Base-by-base conservation (phyloP, 2,888 invertebrate genomes). In the Drosophila formosana region DNA sequence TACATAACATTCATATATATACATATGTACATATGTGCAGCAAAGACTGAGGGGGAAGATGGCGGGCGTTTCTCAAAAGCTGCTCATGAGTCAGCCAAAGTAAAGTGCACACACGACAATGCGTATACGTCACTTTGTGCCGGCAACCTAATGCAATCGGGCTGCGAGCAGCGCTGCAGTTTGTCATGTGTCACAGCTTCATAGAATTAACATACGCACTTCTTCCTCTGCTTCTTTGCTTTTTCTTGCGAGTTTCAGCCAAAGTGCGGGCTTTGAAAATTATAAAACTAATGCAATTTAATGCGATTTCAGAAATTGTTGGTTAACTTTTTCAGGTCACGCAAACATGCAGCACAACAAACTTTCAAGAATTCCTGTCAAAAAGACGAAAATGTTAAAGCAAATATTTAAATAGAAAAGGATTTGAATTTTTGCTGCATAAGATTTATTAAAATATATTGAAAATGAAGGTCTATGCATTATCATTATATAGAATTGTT, bases 51-150 rank as follows among this genome's bases (percentile, higher is more conserved):
- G 37, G 34, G 4, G 4, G 23, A n/a, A 1, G 13, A 13, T 32
- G 37, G 11, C 7, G 18, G 11, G 46, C 32, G 45, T n/a, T 39
- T 47, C 63, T 63, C 53, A 63, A 75, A 70, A 57, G 66, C 79
- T 66, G 75, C 63, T 78, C 66, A 51, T 66, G 78, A 69, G 61
- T 75, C 80, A 68, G 77, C 66, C 71, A 64, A 68, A 77, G 83
- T 66, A 68, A 70, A 85, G 81, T 83, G 81, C 81, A 83, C 57
- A 66, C 66, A 75, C 53, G 80, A 82, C 69, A 84, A 88, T 84
- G 84, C 89, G 84, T 86, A 86, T 84, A 88, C 87, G 89, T 78
- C 83, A 70, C 70, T 80, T 80, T 80, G 83, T 51, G 46, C 68
- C 56, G 66, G 68, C 66, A 78, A 66, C 66, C 75, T 80, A 86